Percentiles rank a stretch among this genome's conserved stretches.
These are phyloP conservation scores for Nebria brevicollis DNA, from an alignment of 2,888 invertebrate species.

Conservation along the genomic window DNA sequence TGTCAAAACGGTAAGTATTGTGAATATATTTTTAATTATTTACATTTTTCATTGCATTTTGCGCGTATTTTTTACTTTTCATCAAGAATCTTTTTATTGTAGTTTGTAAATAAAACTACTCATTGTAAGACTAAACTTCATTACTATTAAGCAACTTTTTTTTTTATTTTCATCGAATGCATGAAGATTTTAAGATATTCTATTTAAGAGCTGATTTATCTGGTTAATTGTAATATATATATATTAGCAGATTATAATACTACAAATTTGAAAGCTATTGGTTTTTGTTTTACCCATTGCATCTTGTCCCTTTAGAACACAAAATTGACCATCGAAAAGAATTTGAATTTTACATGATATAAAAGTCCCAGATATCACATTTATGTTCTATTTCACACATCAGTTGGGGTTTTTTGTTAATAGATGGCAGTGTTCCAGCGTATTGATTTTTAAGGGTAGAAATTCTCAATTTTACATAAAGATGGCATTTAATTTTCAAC, in stretches of 20 bases:
- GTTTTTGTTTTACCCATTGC: neutral
- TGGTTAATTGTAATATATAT: neutral
- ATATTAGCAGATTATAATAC: neutral
- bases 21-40: neutral
- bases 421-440: neutral
- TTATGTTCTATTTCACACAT: neutral
- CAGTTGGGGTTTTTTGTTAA: neutral
- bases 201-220: neutral
- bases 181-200: neutral
- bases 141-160: neutral
- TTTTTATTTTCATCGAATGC: neutral
- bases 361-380: too few relatives aligned
- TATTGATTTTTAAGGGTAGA: neutral
- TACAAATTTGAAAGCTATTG: neutral
- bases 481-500: neutral
- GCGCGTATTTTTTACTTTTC: neutral
- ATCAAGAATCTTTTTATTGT: neutral
- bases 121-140: neutral
- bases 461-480: neutral
- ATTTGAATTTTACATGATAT: too few relatives aligned
- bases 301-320: neutral
- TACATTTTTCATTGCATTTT: neutral
- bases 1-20: neutral
- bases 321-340: neutral
- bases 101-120: neutral